Percentiles rank a stretch among this genome's conserved stretches.
These are phyloP conservation scores for Odontomachus brunneus DNA, from an alignment of 1,140 invertebrate species.

Conservation along the genomic window DNA sequence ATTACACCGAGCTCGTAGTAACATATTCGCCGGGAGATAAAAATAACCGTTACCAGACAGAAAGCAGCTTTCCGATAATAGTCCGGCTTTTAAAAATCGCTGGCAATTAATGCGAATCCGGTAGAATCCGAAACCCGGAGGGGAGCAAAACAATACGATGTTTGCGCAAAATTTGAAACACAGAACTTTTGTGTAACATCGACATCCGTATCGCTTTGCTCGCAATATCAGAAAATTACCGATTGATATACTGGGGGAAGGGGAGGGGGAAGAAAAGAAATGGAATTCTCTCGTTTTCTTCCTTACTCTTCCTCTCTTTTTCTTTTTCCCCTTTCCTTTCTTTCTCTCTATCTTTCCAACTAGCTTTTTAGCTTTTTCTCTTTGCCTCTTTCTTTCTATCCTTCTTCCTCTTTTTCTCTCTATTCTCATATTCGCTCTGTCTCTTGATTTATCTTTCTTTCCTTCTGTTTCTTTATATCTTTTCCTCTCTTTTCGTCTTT, in stretches of 20 bases:
- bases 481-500: too few species aligned
- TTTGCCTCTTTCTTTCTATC: too few species aligned
- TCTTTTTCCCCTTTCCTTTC: too few species aligned
- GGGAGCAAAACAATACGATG: constrained; percentile 33
- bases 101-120: constrained; percentile 40
- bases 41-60: constrained; percentile 39
- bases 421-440: too few species aligned
- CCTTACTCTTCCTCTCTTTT: too few species aligned
- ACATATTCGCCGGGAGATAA: constrained; percentile 53
- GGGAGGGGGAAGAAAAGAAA: too few species aligned
- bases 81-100: constrained; percentile 30
- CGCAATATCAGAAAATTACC: constrained; percentile 17
- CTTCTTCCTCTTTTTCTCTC: too few species aligned
- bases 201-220: constrained; percentile 32
- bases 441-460: too few species aligned
- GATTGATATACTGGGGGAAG: not conserved
- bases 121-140: not conserved
- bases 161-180: constrained; percentile 31
- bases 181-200: constrained; percentile 14
- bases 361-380: too few species aligned
- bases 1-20: constrained; percentile 22
- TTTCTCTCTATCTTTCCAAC: too few species aligned
- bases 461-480: too few species aligned
- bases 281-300: too few species aligned
- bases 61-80: constrained; percentile 40